Evolutionary conservation across 2,888 invertebrate species (phyloP).

Genomic region (Scrobipalpa atriplicella): DNA sequence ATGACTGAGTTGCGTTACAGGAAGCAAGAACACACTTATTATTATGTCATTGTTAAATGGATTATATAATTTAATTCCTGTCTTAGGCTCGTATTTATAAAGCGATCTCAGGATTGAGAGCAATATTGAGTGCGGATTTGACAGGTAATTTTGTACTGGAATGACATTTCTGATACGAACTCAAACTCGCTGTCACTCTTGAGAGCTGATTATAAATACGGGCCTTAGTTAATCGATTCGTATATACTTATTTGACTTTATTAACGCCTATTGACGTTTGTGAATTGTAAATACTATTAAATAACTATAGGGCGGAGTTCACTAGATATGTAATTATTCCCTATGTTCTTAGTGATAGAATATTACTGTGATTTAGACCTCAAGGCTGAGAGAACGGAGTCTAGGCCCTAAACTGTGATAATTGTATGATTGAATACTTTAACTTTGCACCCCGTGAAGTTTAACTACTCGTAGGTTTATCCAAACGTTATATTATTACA

Average conservation of each 20-base stretch:
- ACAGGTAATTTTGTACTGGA: too few species aligned
- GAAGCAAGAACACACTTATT: slow-evolving; percentile 26
- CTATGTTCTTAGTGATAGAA: slow-evolving; percentile 7
- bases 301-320: slow-evolving; percentile 14
- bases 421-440: background rate
- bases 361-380: background rate
- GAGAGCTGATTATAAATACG: too few species aligned
- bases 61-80: background rate
- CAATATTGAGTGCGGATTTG: too few species aligned
- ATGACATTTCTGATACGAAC: too few species aligned
- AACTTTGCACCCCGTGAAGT: too few species aligned
- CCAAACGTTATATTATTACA: too few species aligned
- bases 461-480: too few species aligned
- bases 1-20: background rate
- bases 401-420: background rate
- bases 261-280: slow-evolving; percentile 4
- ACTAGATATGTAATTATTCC: slow-evolving; percentile 24
- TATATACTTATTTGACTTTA: background rate
- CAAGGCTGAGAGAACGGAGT: slow-evolving; percentile 7
- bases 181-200: too few species aligned
- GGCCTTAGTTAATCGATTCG: background rate
- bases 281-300: slow-evolving; percentile 7
- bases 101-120: too few species aligned
- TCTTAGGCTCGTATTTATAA: too few species aligned
- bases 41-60: slow-evolving; percentile 1